Evolutionary conservation across 2,113 vertebrate genomes (phyloP).

Genomic region (Gnathonemus longibarbis): DNA sequence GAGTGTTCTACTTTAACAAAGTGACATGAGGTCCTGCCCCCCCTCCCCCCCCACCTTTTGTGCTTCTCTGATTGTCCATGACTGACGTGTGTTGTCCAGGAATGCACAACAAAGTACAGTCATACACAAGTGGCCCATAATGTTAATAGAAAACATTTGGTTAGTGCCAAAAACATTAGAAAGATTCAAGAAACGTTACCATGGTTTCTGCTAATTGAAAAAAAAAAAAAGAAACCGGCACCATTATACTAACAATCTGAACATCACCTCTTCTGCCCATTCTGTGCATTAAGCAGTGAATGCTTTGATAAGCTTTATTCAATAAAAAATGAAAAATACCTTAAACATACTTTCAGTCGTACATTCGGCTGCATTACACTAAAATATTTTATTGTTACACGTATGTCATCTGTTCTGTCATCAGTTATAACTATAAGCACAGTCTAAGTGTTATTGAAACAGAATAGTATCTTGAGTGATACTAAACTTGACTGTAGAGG

Average conservation of each 20-base stretch:
- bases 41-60: neutral
- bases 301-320: neutral
- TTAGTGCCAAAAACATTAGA: neutral
- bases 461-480: neutral
- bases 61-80: conserved; percentile 18
- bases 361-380: conserved; percentile 2
- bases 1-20: conserved; percentile 12
- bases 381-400: neutral
- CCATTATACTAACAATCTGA: neutral
- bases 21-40: neutral
- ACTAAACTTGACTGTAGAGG: neutral
- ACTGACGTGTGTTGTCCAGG: neutral
- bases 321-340: neutral
- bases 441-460: neutral
- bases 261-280: neutral
- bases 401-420: neutral
- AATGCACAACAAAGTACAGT: neutral
- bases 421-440: neutral
- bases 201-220: neutral
- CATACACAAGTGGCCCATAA: neutral
- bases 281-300: neutral
- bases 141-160: conserved; percentile 16
- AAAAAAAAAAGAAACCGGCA: neutral
- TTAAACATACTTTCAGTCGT: neutral
- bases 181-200: neutral